phyloP scores from a whole-genome alignment of 2,113 vertebrate species.

The Spea multiplicata region DNA sequence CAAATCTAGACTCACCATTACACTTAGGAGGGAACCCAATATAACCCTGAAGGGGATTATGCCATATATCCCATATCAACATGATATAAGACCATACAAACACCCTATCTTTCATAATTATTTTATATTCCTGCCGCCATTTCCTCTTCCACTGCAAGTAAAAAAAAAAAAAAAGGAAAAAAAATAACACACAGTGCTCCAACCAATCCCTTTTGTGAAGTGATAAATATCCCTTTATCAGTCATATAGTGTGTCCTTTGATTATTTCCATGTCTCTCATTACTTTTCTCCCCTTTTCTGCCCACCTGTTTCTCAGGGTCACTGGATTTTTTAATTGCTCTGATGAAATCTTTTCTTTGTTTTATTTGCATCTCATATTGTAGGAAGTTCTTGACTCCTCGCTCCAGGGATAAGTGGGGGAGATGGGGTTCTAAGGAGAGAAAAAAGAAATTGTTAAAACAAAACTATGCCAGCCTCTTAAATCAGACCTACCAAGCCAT shows the following conservation, averaged over 20 bases:
- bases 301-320: conserved; percentile 81
- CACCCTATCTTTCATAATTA: no score
- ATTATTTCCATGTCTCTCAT: neutral
- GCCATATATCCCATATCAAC: no score
- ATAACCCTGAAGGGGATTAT: no score
- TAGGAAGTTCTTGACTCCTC: conserved; percentile 77
- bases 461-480: neutral
- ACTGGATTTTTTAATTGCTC: conserved; percentile 73
- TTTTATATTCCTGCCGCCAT: no score
- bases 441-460: neutral
- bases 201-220: no score
- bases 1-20: no score
- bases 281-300: neutral
- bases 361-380: conserved; percentile 81
- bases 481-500: neutral
- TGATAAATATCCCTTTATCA: no score
- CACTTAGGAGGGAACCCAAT: no score
- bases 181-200: no score
- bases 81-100: no score
- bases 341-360: conserved; percentile 80
- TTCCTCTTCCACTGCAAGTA: no score
- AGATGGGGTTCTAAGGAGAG: conserved; percentile 80
- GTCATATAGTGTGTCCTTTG: neutral
- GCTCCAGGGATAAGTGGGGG: conserved; percentile 84
- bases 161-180: no score